A percentile compares a stretch with the other conserved stretches of the same genome.
Evolutionary conservation across 2,888 invertebrate species (phyloP).

Genomic region (Philaethria dido): DNA sequence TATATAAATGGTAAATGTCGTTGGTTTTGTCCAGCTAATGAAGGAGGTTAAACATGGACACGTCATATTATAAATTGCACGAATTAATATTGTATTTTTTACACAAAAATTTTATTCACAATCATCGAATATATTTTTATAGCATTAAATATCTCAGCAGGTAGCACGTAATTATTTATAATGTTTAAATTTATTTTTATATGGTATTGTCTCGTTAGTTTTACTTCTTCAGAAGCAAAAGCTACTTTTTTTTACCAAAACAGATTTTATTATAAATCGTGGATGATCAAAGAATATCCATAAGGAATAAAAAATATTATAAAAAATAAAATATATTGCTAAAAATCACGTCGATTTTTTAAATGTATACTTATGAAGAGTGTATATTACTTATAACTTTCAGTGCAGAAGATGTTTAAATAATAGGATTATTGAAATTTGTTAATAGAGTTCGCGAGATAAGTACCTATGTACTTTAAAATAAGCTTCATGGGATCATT

Average conservation of each 20-base stretch:
- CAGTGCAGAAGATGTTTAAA: background rate
- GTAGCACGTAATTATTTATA: conserved; percentile 40
- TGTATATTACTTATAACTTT: background rate
- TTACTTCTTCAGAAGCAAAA: conserved; percentile 32
- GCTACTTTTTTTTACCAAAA: conserved; percentile 1
- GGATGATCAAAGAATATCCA: background rate
- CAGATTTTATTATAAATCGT: conserved; percentile 2
- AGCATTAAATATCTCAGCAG: conserved; percentile 28
- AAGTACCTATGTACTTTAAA: conserved; percentile 8
- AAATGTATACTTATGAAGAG: background rate
- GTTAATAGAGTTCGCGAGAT: background rate
- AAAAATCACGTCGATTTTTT: background rate
- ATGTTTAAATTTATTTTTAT: conserved; percentile 24
- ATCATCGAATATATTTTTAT: conserved; percentile 33
- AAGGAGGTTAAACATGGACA: conserved; percentile 57
- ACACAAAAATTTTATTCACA: conserved; percentile 30
- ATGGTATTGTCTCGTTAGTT: conserved; percentile 19
- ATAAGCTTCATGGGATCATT: conserved; percentile 8
- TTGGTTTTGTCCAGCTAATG: conserved; percentile 78
- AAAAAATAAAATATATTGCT: too few relatives aligned
- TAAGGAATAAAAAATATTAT: background rate
- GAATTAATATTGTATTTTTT: conserved; percentile 41
- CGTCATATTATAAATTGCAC: conserved; percentile 41
- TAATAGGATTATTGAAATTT: background rate
- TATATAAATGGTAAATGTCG: conserved; percentile 70